Percentiles rank a stretch among this genome's conserved stretches.
These are phyloP conservation scores for Ditula angustiorana DNA, from an alignment of 2,888 invertebrate species.

Conservation along the genomic window DNA sequence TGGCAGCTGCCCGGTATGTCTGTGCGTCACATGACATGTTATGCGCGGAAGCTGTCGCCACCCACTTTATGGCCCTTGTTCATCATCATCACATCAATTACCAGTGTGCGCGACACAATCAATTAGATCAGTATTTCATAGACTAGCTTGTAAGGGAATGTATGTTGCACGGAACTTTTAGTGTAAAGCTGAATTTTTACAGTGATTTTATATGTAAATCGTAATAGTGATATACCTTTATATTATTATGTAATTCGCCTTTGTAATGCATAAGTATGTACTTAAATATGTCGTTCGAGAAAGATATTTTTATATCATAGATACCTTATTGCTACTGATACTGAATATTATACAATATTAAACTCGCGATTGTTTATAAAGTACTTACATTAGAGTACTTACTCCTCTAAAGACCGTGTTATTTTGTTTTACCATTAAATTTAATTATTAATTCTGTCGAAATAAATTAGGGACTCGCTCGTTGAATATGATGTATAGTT, in stretches of 20 bases:
- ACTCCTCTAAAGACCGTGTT: not conserved
- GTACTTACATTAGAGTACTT: conserved; percentile 21
- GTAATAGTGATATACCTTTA: conserved; percentile 29
- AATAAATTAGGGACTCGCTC: not conserved
- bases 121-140: conserved; percentile 35
- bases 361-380: not conserved
- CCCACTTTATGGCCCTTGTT: not conserved
- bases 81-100: not conserved
- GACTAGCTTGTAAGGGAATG: conserved; percentile 29
- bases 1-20: not conserved
- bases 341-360: conserved; percentile 28
- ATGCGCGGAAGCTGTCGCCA: not conserved
- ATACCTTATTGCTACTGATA: conserved; percentile 31
- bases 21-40: not conserved
- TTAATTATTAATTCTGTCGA: not conserved
- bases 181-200: conserved; percentile 21
- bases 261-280: conserved; percentile 37
- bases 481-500: not conserved
- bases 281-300: conserved; percentile 33
- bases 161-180: conserved; percentile 21
- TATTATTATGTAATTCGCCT: conserved; percentile 33
- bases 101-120: not conserved
- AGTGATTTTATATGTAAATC: conserved; percentile 33
- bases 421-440: not conserved
- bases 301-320: conserved; percentile 39